A percentile compares a stretch with the other conserved stretches of the same genome.
Evolutionary conservation across 2,113 vertebrate genomes (phyloP).

Genomic region (Sapayoa aenigma): DNA sequence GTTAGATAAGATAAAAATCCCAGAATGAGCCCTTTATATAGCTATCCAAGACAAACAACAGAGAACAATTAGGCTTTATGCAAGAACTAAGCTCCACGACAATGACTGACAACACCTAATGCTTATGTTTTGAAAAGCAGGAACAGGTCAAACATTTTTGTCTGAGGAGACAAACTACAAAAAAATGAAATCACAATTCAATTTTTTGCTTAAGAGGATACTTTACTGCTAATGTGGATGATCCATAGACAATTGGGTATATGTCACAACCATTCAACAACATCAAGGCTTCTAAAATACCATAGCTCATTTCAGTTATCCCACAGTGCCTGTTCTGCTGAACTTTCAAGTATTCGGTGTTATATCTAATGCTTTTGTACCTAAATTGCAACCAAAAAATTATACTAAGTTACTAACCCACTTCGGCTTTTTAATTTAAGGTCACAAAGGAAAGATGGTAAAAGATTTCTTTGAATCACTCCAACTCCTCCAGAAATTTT

Average conservation of each 20-base stretch:
- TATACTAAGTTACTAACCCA: background rate
- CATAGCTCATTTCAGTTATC: background rate
- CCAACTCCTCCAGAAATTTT: background rate
- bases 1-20: slow-evolving; percentile 17
- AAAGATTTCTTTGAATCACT: background rate
- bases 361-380: background rate
- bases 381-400: background rate
- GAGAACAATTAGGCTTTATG: background rate
- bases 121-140: background rate
- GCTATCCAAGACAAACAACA: slow-evolving; percentile 5
- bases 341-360: background rate
- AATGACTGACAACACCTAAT: slow-evolving; percentile 3
- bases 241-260: fast-evolving
- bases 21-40: background rate
- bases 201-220: background rate
- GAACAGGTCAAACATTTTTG: background rate
- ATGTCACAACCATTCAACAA: background rate
- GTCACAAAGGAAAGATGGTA: background rate
- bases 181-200: background rate
- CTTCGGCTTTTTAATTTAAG: background rate
- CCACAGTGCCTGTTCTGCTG: background rate
- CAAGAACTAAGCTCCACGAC: background rate
- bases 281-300: background rate
- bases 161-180: background rate
- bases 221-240: background rate